phyloP scores from a whole-genome alignment of 2,888 invertebrate species.

The Coronaproctus castanopsis region DNA sequence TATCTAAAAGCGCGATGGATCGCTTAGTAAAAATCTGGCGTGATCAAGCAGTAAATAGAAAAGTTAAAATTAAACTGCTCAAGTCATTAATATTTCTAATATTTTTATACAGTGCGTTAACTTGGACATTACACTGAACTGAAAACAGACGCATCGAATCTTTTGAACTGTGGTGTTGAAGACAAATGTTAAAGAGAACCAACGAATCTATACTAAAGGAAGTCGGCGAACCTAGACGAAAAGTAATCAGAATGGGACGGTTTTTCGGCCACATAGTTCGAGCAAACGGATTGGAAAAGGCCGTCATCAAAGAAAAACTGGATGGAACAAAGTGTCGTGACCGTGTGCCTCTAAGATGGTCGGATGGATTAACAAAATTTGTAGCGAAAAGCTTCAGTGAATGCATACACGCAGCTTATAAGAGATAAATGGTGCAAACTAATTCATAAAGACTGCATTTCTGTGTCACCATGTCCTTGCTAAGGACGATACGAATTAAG shows the following conservation, averaged over 20 bases:
- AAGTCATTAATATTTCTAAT: background rate
- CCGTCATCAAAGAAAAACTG: background rate
- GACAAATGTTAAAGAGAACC: background rate
- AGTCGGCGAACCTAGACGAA: background rate
- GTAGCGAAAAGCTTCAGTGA: background rate
- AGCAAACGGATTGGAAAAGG: background rate
- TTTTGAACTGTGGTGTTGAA: background rate
- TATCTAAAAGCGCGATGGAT: background rate
- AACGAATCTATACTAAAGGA: background rate
- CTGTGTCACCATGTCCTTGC: background rate
- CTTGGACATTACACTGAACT: background rate
- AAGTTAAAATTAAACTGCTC: background rate
- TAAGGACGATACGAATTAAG: background rate
- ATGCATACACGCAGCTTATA: background rate
- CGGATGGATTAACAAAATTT: background rate
- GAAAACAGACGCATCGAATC: background rate
- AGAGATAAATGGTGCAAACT: background rate
- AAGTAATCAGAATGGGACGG: background rate
- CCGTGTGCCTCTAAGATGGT: background rate
- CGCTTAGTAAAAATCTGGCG: background rate
- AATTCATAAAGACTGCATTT: background rate
- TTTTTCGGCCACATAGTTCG: background rate
- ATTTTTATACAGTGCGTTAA: background rate
- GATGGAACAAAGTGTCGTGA: background rate
- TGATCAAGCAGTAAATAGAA: background rate